Evolutionary conservation across 2,888 invertebrate species (phyloP).

Genomic region (Chloroclystis v-ata): DNA sequence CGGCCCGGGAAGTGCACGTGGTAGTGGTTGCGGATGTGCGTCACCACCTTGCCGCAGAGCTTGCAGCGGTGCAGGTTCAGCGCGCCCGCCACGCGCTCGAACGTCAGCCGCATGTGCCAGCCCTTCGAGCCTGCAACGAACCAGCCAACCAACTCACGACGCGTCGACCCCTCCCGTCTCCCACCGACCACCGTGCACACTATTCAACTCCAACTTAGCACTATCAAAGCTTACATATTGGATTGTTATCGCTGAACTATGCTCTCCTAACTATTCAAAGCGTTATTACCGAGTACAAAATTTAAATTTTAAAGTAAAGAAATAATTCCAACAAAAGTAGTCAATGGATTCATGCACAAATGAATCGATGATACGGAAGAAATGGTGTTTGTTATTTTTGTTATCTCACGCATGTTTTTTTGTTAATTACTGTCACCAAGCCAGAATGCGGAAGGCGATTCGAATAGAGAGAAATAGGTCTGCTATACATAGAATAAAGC

Average conservation of each 20-base stretch:
- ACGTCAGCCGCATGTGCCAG: conserved; percentile 96
- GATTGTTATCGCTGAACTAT: conserved; percentile 64
- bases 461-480: conserved; percentile 66
- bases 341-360: conserved; percentile 74
- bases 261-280: conserved; percentile 70
- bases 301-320: conserved; percentile 46
- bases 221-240: conserved; percentile 62
- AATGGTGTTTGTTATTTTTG: conserved; percentile 73
- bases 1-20: conserved; percentile 95
- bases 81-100: conserved; percentile 94
- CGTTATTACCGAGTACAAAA: conserved; percentile 61
- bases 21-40: conserved; percentile 96
- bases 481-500: conserved; percentile 70
- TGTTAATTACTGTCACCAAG: conserved; percentile 70
- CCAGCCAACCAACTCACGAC: conserved; percentile 37
- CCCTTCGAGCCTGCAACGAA: conserved; percentile 94
- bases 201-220: conserved; percentile 41
- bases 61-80: conserved; percentile 96
- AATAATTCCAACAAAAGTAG: conserved; percentile 51
- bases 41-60: conserved; percentile 96
- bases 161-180: conserved; percentile 4
- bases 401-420: conserved; percentile 57
- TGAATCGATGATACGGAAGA: conserved; percentile 74
- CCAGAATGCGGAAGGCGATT: conserved; percentile 59
- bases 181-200: neutral